Evolutionary conservation across 2,888 invertebrate genomes (phyloP).

Genomic region (Cheilosia pagana): DNA sequence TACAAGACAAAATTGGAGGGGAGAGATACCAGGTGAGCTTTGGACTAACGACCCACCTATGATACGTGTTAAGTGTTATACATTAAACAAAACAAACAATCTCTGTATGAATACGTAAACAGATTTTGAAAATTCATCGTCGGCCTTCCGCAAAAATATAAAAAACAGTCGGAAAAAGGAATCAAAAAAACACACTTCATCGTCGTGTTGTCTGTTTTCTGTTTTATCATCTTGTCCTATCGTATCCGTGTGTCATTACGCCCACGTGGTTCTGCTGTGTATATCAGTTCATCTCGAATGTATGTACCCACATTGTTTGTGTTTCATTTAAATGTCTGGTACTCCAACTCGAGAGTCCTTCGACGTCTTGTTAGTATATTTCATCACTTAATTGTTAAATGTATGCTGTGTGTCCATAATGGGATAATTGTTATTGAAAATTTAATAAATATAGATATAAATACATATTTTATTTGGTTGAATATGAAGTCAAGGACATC

Average conservation of each 20-base stretch:
- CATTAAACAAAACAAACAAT: constrained; percentile 22
- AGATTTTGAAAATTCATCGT: constrained; percentile 57
- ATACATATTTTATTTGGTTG: constrained; percentile 6
- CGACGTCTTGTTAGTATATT: constrained; percentile 34
- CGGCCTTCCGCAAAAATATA: constrained; percentile 45
- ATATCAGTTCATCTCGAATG: constrained; percentile 48
- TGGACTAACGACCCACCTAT: constrained; percentile 19
- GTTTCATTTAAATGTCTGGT: constrained; percentile 66
- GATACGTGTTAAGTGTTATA: constrained; percentile 65
- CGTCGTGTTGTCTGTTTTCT: constrained; percentile 60
- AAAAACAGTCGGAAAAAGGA: constrained; percentile 13
- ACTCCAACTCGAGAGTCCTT: constrained; percentile 46
- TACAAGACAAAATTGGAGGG: constrained; percentile 84
- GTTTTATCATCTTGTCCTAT: constrained; percentile 62
- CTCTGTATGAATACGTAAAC: constrained; percentile 46
- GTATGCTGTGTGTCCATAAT: constrained; percentile 52
- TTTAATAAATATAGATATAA: constrained; percentile 8
- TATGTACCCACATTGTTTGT: constrained; percentile 52
- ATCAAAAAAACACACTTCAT: constrained; percentile 35
- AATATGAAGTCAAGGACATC: neutral
- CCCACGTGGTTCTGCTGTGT: constrained; percentile 49
- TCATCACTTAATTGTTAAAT: constrained; percentile 45
- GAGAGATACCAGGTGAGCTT: constrained; percentile 82
- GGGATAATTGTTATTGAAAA: constrained; percentile 41
- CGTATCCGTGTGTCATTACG: constrained; percentile 36